Evolutionary conservation across 1,140 invertebrate genomes (phyloP).

Genomic region (Sinonovacula constricta): DNA sequence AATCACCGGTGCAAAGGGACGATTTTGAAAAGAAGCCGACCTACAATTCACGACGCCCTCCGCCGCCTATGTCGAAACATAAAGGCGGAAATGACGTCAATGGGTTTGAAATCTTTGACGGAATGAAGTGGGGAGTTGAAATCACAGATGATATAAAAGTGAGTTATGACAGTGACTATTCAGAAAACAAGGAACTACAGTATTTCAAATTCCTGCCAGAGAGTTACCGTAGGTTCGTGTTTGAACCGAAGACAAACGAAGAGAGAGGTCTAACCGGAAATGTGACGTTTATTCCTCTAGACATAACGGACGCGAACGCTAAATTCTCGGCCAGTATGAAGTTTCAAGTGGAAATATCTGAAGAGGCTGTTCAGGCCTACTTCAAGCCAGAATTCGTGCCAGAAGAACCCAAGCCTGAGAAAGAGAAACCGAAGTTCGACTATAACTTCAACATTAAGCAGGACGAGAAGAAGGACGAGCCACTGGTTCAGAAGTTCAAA

Average conservation of each 20-base stretch:
- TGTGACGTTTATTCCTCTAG: slow-evolving; percentile 62
- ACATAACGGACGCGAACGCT: slow-evolving; percentile 52
- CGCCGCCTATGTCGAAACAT: slow-evolving; percentile 21
- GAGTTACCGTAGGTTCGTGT: slow-evolving; percentile 66
- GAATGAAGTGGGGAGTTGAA: slow-evolving; percentile 64
- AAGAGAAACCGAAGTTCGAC: slow-evolving; percentile 58
- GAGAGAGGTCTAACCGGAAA: slow-evolving; percentile 59
- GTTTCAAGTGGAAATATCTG: slow-evolving; percentile 61
- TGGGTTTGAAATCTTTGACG: slow-evolving; percentile 69
- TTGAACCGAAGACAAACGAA: slow-evolving; percentile 67
- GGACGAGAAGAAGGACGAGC: slow-evolving; percentile 53
- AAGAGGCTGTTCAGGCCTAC: slow-evolving; percentile 64
- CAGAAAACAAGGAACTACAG: slow-evolving; percentile 64
- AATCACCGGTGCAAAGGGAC: slow-evolving; percentile 54
- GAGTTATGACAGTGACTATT: slow-evolving; percentile 59
- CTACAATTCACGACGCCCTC: slow-evolving; percentile 36
- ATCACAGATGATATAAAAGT: slow-evolving; percentile 65
- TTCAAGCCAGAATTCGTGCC: slow-evolving; percentile 64
- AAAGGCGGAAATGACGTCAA: slow-evolving; percentile 40
- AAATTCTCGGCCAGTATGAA: slow-evolving; percentile 60
- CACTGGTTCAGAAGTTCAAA: slow-evolving; percentile 55
- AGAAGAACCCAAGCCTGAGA: slow-evolving; percentile 65
- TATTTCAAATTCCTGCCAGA: slow-evolving; percentile 68
- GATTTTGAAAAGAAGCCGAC: slow-evolving; percentile 18
- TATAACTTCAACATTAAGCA: slow-evolving; percentile 46